Evolutionary conservation across 2,113 vertebrate species (phyloP).

Genomic region (Brachirus orientalis): DNA sequence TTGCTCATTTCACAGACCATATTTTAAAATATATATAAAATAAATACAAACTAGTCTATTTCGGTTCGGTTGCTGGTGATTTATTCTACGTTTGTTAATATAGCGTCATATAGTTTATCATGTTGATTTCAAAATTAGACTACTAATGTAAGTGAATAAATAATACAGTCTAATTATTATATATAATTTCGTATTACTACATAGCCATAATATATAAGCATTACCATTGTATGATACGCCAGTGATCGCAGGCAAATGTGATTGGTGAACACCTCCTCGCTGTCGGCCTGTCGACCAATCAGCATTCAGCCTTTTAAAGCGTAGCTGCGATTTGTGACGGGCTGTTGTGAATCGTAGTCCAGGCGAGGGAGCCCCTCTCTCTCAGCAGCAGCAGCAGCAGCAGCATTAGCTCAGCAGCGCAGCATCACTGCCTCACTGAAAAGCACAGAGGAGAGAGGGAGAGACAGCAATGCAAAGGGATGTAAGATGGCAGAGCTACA

Average conservation of each 20-base stretch:
- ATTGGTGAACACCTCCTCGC: slow-evolving; percentile 35
- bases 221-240: no score
- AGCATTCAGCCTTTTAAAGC: slow-evolving; percentile 3
- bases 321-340: slow-evolving; percentile 50
- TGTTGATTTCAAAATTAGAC: no score
- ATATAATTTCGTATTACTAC: no score
- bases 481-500: slow-evolving; percentile 99
- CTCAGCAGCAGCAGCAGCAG: slow-evolving; percentile 48
- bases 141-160: no score
- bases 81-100: no score
- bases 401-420: slow-evolving; percentile 35
- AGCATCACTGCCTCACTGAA: slow-evolving; percentile 80
- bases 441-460: slow-evolving; percentile 74
- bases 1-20: no score
- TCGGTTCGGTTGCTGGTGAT: no score
- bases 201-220: no score
- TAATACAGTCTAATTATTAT: no score
- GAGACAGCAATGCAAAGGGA: slow-evolving; percentile 87
- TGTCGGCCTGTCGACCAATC: slow-evolving; percentile 61
- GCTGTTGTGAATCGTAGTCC: slow-evolving; percentile 79
- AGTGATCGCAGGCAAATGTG: background rate
- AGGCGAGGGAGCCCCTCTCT: slow-evolving; percentile 85
- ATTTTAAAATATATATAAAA: no score
- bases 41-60: no score
- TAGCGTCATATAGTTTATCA: no score